Percentiles rank a stretch among this genome's conserved stretches.
Evolutionary conservation across 2,113 vertebrate genomes (phyloP).

Genomic region (Platycercus adscitus): DNA sequence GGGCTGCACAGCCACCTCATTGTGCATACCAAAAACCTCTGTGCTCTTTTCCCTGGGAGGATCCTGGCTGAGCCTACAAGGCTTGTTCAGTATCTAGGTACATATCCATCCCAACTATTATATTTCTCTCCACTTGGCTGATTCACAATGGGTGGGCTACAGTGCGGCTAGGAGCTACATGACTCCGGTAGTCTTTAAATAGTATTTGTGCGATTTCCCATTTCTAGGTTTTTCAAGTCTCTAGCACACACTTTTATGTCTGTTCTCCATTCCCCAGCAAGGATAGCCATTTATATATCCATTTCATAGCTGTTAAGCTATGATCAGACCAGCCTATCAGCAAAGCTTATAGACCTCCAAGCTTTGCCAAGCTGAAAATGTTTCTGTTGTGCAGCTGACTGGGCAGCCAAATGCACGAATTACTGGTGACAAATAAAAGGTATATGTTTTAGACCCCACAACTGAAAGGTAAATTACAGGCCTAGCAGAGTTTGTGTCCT

Average conservation of each 20-base stretch:
- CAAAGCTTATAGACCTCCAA: not conserved
- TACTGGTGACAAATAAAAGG: not conserved
- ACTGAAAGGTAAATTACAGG: not conserved
- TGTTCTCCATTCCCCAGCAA: not conserved
- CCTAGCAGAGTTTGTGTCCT: not conserved
- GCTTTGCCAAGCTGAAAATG: not conserved
- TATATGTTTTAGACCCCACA: not conserved
- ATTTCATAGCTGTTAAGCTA: not conserved
- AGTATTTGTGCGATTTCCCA: not conserved
- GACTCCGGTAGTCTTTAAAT: not conserved
- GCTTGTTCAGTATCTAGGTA: not conserved
- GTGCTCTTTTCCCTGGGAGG: not conserved
- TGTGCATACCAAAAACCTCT: not conserved
- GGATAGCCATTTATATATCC: not conserved
- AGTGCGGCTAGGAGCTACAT: not conserved
- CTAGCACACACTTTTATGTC: not conserved
- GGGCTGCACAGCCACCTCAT: not conserved
- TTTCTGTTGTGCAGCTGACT: not conserved
- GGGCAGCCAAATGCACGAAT: not conserved
- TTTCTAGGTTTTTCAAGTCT: not conserved
- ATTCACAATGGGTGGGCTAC: not conserved
- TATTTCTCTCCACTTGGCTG: not conserved
- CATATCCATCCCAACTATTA: not conserved
- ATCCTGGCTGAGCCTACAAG: not conserved
- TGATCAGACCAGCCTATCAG: not conserved